Base-by-base conservation (phyloP, 1,140 invertebrate genomes). In the Drosophila willistoni region DNA sequence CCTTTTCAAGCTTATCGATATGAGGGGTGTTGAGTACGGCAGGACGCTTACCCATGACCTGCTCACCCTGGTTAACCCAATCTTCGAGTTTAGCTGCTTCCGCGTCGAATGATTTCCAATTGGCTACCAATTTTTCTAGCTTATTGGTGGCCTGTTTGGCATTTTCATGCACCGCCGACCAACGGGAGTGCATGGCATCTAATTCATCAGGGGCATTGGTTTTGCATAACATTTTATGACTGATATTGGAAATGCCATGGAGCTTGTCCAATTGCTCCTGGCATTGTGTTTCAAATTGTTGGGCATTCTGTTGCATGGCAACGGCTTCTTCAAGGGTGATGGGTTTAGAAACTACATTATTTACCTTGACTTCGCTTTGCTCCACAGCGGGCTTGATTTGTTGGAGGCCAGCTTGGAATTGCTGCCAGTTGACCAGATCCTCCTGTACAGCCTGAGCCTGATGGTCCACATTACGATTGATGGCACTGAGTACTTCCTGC, bases 341-440 rank as follows among this genome's bases (percentile, higher is more conserved):
- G n/a, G 96, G 96, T 92, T 96, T 96, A 76, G 95, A 94, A 42
- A 96, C 91, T 59, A 95, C 95, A 71, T 94, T 94, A 63, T 95
- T 94, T 91, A 91, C 90, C 91, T 96, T 96, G 10, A 95, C 93
- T 93, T 98, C 97, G 22, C 96, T 96, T 87, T 97, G 94, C 86
- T 98, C 96, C 64, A 98, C 94, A 96, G 97, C 98, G 2, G 97
- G 97, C 91, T 96, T 96, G 29, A 99, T 94, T 91, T 97, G 94
- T 64, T 96, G 94, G 29, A 97, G 93, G 73, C 94, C 94, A 44
- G 94, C 93, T 93, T 98, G 96, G 92, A 97, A 98, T 79, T 95
- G 95, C 81, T 97, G 95, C 96, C 97, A 98, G 55, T 96, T 96
- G 22, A 95, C 94, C 25, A 98, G 93, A 91, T 98, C 97, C 84